Percentiles rank a stretch among this genome's conserved stretches.
These are phyloP conservation scores for Bugulina stolonifera DNA, from an alignment of 2,888 invertebrate species.

Conservation along the genomic window DNA sequence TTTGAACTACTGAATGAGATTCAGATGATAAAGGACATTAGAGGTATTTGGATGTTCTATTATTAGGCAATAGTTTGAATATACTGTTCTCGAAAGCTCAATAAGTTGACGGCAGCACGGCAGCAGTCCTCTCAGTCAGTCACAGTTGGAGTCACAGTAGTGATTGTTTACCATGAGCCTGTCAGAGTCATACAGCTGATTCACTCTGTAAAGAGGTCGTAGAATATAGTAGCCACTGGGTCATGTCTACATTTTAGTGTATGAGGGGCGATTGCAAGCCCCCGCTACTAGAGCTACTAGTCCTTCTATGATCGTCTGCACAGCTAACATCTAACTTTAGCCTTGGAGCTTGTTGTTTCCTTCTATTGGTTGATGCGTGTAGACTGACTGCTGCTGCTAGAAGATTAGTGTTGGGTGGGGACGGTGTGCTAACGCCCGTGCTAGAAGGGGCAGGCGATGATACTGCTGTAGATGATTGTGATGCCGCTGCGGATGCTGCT, in stretches of 20 bases:
- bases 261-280: constrained; percentile 16
- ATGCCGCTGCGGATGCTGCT: neutral
- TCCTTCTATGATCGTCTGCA: neutral
- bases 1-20: too few relatives aligned
- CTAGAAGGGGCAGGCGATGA: neutral
- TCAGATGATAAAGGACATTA: too few relatives aligned
- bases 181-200: neutral
- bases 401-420: neutral
- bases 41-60: too few relatives aligned
- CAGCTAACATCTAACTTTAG: constrained; percentile 8
- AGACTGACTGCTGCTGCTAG: neutral
- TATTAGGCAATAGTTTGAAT: too few relatives aligned
- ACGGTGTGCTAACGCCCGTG: neutral
- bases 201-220: neutral
- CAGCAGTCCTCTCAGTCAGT: too few relatives aligned
- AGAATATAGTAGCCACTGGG: neutral
- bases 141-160: too few relatives aligned
- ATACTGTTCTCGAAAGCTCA: too few relatives aligned
- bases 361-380: neutral
- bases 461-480: neutral
- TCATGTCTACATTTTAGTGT: neutral
- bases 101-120: too few relatives aligned
- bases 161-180: neutral
- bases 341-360: neutral
- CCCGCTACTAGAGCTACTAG: constrained; percentile 18